phyloP scores from a whole-genome alignment of 2,888 invertebrate genomes.

The Acleris literana region DNA sequence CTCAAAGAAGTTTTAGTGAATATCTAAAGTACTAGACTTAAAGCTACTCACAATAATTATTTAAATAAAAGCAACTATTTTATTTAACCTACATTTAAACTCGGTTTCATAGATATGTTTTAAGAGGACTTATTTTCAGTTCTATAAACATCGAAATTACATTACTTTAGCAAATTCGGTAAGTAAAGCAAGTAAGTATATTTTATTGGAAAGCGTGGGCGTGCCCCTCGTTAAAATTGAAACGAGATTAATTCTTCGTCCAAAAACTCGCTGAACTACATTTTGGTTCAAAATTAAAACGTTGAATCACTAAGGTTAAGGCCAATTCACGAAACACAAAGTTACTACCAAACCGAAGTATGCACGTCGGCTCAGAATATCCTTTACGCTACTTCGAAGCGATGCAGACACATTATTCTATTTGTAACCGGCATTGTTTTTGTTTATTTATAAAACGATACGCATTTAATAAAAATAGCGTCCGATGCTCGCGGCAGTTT shows the following conservation, averaged over 20 bases:
- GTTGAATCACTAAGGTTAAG: slow-evolving; percentile 8
- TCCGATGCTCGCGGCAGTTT: slow-evolving; percentile 46
- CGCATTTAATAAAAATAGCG: slow-evolving; percentile 23
- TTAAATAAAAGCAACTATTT: no score
- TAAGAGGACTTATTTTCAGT: no score
- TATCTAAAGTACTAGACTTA: no score
- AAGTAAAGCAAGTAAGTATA: no score
- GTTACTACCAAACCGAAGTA: slow-evolving; percentile 3
- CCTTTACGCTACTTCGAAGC: slow-evolving; percentile 5
- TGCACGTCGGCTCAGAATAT: slow-evolving; percentile 7
- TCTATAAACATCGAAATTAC: neutral
- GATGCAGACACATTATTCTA: slow-evolving; percentile 33
- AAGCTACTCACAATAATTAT: no score
- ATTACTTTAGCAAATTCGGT: neutral
- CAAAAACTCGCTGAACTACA: neutral
- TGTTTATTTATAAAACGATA: slow-evolving; percentile 34
- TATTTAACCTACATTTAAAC: no score
- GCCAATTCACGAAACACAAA: slow-evolving; percentile 5
- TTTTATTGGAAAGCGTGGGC: no score
- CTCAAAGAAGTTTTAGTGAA: no score
- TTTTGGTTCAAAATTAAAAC: neutral
- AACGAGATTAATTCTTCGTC: neutral
- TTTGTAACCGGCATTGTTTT: slow-evolving; percentile 26
- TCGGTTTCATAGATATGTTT: no score
- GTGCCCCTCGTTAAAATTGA: no score